Evolutionary conservation across 1,140 invertebrate species (phyloP).

Genomic region (Drosophila kohkoa): DNA sequence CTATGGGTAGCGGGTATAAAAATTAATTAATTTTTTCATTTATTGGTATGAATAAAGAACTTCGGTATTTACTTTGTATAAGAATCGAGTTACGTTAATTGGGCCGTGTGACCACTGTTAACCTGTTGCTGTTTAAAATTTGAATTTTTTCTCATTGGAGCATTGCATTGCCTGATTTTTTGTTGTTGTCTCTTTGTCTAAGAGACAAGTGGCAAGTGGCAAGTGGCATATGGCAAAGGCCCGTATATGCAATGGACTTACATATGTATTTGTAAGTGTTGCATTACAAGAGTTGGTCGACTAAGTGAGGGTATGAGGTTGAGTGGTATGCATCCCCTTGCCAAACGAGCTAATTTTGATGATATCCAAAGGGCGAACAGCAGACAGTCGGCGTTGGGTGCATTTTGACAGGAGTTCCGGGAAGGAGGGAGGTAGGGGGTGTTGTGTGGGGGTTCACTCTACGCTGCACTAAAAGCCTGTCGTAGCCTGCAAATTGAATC

Average conservation of each 20-base stretch:
- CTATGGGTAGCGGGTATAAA: too few species aligned
- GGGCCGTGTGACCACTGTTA: conserved; percentile 31
- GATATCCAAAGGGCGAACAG: conserved; percentile 59
- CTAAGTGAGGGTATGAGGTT: neutral
- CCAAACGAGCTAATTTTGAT: conserved; percentile 78
- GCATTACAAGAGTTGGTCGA: conserved; percentile 39
- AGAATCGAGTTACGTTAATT: conserved; percentile 58
- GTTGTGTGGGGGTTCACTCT: conserved; percentile 1
- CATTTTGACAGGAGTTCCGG: conserved; percentile 27
- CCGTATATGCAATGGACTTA: conserved; percentile 22
- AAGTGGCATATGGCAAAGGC: conserved; percentile 10
- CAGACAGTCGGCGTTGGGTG: conserved; percentile 20
- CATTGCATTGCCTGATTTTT: conserved; percentile 5
- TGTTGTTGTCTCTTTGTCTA: neutral
- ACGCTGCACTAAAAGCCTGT: conserved; percentile 76
- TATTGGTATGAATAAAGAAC: too few species aligned
- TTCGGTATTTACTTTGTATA: conserved; percentile 25
- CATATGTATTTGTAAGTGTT: conserved; percentile 33
- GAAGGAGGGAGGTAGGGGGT: neutral
- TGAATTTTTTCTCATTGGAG: neutral
- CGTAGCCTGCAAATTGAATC: conserved; percentile 78
- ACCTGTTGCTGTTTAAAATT: conserved; percentile 66
- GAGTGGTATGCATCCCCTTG: neutral
- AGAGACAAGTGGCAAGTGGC: neutral
- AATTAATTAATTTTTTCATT: too few species aligned